A percentile compares a stretch with the other conserved stretches of the same genome.
Evolutionary conservation across 2,888 invertebrate genomes (phyloP).

Genomic region (Meliscaeva auricollis): DNA sequence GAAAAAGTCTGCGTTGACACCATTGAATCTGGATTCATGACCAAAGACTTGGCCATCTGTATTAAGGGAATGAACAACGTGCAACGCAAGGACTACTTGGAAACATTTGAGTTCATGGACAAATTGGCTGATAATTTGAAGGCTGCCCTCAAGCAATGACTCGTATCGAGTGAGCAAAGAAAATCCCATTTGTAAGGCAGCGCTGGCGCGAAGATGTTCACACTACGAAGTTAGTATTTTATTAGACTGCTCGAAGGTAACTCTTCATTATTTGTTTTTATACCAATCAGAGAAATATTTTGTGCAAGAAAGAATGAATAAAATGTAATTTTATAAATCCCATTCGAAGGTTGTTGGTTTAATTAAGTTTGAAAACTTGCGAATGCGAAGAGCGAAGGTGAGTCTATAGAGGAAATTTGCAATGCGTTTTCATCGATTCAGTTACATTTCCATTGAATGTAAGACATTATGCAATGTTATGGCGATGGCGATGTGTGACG

Average conservation of each 20-base stretch:
- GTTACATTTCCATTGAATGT: slow-evolving; percentile 10
- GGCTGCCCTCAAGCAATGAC: slow-evolving; percentile 79
- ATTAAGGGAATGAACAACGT: slow-evolving; percentile 95
- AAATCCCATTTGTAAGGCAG: slow-evolving; percentile 57
- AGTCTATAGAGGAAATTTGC: not conserved
- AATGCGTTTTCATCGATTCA: slow-evolving; percentile 21
- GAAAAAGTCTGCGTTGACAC: slow-evolving; percentile 97
- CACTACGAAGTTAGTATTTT: slow-evolving; percentile 24
- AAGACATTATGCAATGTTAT: not conserved
- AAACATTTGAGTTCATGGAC: slow-evolving; percentile 98
- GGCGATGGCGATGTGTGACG: not conserved
- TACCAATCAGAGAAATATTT: slow-evolving; percentile 43
- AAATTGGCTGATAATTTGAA: slow-evolving; percentile 95
- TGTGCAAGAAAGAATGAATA: slow-evolving; percentile 39
- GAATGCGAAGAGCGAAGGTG: not conserved
- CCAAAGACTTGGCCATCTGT: slow-evolving; percentile 99
- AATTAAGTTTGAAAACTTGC: slow-evolving; percentile 20
- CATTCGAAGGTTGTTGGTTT: slow-evolving; percentile 15
- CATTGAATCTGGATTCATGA: slow-evolving; percentile 97
- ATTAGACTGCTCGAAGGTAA: slow-evolving; percentile 45
- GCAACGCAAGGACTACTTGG: slow-evolving; percentile 92
- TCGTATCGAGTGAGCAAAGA: slow-evolving; percentile 56
- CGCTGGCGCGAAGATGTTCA: slow-evolving; percentile 28
- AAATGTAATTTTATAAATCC: slow-evolving; percentile 39
- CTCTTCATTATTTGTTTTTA: slow-evolving; percentile 37